A percentile compares a stretch with the other conserved stretches of the same genome.
phyloP scores from a whole-genome alignment of 2,888 invertebrate genomes.

The Pseudeuparius sepicola region DNA sequence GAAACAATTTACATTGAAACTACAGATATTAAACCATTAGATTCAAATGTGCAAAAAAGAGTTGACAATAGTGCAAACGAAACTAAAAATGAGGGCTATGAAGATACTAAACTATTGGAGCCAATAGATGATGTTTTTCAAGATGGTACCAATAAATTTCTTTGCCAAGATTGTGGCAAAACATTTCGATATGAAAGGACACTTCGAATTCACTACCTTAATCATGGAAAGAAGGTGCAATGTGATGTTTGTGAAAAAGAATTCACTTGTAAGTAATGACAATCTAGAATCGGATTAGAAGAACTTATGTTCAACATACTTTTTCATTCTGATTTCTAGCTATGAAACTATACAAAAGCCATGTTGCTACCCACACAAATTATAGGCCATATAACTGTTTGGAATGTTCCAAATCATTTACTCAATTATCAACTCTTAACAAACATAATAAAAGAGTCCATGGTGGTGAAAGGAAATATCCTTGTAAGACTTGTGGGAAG shows the following conservation, averaged over 20 bases:
- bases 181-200: slow-evolving; percentile 29
- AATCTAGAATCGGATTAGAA: too few relatives aligned
- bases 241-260: slow-evolving; percentile 33
- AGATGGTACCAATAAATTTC: too few relatives aligned
- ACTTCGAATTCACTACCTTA: slow-evolving; percentile 30
- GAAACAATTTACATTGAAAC: too few relatives aligned
- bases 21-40: too few relatives aligned
- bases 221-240: slow-evolving; percentile 30
- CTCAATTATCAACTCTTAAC: slow-evolving; percentile 27
- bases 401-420: slow-evolving; percentile 32
- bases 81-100: too few relatives aligned
- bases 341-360: slow-evolving; percentile 29
- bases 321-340: slow-evolving; percentile 28
- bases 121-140: too few relatives aligned
- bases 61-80: too few relatives aligned
- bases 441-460: slow-evolving; percentile 35
- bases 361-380: slow-evolving; percentile 29
- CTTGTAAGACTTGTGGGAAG: slow-evolving; percentile 34
- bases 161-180: slow-evolving; percentile 29
- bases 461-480: slow-evolving; percentile 32
- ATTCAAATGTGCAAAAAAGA: too few relatives aligned
- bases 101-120: too few relatives aligned
- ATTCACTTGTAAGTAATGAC: slow-evolving; percentile 30
- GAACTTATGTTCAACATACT: too few relatives aligned
- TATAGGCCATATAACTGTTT: slow-evolving; percentile 32